Evolutionary conservation across 2,797 vertebrate species (phyloP).

Genomic region (Mormyrus hasselquistii): DNA sequence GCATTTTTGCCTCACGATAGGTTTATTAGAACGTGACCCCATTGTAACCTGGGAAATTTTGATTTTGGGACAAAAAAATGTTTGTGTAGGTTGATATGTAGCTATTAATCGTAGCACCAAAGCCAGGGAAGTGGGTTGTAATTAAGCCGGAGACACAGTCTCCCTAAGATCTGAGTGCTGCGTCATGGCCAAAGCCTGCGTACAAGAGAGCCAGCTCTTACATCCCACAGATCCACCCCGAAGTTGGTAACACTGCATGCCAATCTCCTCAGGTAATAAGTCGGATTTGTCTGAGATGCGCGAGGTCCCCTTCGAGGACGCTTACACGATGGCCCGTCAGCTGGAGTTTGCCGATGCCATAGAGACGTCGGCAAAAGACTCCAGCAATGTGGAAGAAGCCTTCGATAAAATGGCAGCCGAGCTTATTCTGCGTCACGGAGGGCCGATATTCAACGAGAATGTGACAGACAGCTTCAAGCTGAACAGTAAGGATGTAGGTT

Average conservation of each 20-base stretch:
- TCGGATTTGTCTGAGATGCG: slow-evolving; percentile 67
- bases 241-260: not conserved
- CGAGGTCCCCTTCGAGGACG: slow-evolving; percentile 68
- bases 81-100: not conserved
- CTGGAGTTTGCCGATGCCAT: slow-evolving; percentile 72
- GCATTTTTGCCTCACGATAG: not conserved
- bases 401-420: slow-evolving; percentile 73
- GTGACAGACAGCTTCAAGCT: slow-evolving; percentile 73
- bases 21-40: not conserved
- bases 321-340: slow-evolving; percentile 64
- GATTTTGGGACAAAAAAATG: not conserved
- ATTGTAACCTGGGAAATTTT: not conserved
- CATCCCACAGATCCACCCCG: not conserved
- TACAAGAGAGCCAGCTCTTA: not conserved
- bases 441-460: slow-evolving; percentile 72
- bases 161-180: not conserved
- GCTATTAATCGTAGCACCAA: not conserved
- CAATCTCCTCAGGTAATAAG: slow-evolving; percentile 67
- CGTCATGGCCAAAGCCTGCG: not conserved
- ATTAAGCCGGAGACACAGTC: not conserved
- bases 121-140: not conserved
- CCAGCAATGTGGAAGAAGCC: slow-evolving; percentile 78
- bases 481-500: slow-evolving; percentile 69
- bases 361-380: slow-evolving; percentile 78
- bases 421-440: slow-evolving; percentile 74